Evolutionary conservation across 2,888 invertebrate genomes (phyloP).

Genomic region (Clusia tigrina): DNA sequence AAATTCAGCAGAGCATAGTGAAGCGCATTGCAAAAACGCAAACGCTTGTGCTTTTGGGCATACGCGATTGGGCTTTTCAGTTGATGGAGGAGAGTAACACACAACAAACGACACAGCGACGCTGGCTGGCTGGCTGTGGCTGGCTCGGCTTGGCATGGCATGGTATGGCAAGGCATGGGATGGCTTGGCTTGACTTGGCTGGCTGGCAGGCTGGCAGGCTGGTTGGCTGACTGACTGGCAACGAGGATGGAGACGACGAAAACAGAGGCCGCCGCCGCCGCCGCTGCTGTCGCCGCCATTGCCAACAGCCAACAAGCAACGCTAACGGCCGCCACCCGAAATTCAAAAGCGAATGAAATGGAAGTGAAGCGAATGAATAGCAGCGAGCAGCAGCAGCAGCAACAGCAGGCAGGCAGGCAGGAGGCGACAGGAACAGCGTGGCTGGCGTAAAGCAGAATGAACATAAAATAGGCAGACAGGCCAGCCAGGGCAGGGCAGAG

Average conservation of each 20-base stretch:
- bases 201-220: slow-evolving; percentile 22
- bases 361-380: slow-evolving; percentile 17
- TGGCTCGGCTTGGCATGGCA: slow-evolving; percentile 16
- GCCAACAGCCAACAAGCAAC: slow-evolving; percentile 7
- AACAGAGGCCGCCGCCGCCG: slow-evolving; percentile 16
- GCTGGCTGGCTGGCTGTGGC: slow-evolving; percentile 10
- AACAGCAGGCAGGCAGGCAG: slow-evolving; percentile 34
- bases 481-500: too few species aligned
- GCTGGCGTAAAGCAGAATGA: neutral
- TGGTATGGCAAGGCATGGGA: neutral
- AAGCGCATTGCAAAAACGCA: slow-evolving; percentile 44
- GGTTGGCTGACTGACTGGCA: too few species aligned
- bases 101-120: too few species aligned
- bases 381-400: slow-evolving; percentile 25
- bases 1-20: slow-evolving; percentile 61
- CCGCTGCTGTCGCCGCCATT: slow-evolving; percentile 1
- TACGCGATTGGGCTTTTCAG: slow-evolving; percentile 6
- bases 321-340: slow-evolving; percentile 6
- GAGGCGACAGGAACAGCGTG: slow-evolving; percentile 14
- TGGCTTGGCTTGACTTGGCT: slow-evolving; percentile 14
- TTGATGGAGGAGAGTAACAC: neutral
- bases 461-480: neutral
- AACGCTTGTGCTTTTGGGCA: slow-evolving; percentile 24
- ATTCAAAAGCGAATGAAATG: slow-evolving; percentile 12
- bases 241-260: slow-evolving; percentile 9